Conservation (phyloP, 2,888 invertebrate genomes). For the Oligia strigilis region DNA sequence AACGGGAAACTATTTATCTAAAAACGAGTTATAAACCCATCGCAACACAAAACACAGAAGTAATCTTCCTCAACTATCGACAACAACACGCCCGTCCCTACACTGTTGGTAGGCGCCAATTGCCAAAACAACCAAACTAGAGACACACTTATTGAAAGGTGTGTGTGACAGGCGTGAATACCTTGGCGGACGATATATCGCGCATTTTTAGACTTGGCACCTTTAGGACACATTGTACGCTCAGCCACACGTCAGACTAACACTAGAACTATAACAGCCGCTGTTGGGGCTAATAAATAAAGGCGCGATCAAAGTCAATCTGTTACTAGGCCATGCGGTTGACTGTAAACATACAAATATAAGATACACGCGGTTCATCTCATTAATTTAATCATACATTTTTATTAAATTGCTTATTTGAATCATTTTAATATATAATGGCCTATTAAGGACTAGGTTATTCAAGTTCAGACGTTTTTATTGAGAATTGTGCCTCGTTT, state of each 20-base stretch:
- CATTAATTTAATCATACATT: conserved; percentile 53
- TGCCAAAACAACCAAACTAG: conserved; percentile 81
- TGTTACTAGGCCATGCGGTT: neutral
- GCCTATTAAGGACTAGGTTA: conserved; percentile 34
- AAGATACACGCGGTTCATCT: conserved; percentile 21
- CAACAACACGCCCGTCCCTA: conserved; percentile 67
- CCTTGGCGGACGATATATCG: conserved; percentile 70
- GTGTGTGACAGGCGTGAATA: conserved; percentile 74
- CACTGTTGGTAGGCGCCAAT: conserved; percentile 78
- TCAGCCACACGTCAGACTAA: conserved; percentile 10
- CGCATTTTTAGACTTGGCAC: conserved; percentile 81
- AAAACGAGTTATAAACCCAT: neutral
- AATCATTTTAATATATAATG: conserved; percentile 46
- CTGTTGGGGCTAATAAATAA: neutral
- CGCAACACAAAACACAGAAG: neutral
- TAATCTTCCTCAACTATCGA: conserved; percentile 55
- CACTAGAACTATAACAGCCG: conserved; percentile 14
- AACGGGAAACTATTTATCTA: neutral
- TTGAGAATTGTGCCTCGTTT: conserved; percentile 47
- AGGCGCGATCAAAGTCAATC: neutral
- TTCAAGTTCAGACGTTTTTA: conserved; percentile 60
- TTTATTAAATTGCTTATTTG: conserved; percentile 46
- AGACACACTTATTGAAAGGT: conserved; percentile 78
- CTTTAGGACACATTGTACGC: conserved; percentile 52
- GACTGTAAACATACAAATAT: conserved; percentile 35